Conservation (phyloP, 2,797 vertebrate genomes). For the Rachycentron canadum region DNA sequence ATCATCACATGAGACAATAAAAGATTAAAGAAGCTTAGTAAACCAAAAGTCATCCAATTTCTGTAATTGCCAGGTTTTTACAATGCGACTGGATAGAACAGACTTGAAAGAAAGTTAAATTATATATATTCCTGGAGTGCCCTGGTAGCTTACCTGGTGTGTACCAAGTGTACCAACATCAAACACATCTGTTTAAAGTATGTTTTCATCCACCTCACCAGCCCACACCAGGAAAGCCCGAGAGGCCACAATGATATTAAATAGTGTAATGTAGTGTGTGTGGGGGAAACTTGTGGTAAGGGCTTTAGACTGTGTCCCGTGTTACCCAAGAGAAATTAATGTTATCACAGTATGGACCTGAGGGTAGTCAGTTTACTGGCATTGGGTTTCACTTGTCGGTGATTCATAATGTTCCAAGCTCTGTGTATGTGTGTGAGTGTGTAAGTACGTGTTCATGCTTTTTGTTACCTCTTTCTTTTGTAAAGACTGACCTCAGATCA, state of each 20-base stretch:
- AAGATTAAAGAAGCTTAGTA: neutral
- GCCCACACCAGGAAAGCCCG: neutral
- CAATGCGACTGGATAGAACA: neutral
- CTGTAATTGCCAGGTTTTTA: slow-evolving; percentile 4
- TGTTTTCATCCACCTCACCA: neutral
- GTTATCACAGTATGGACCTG: slow-evolving; percentile 43
- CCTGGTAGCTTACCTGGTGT: too few relatives aligned
- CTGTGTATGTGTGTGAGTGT: slow-evolving; percentile 22
- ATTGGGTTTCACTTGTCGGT: slow-evolving; percentile 43
- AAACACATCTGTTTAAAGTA: neutral
- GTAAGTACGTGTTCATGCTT: neutral
- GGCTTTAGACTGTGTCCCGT: slow-evolving; percentile 18
- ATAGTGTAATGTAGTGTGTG: neutral
- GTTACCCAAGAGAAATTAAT: slow-evolving; percentile 52
- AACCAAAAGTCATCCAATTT: neutral
- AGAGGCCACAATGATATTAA: slow-evolving; percentile 17
- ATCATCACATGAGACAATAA: neutral
- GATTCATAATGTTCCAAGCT: slow-evolving; percentile 49
- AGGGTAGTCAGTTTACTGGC: slow-evolving; percentile 47
- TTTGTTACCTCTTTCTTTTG: too few relatives aligned
- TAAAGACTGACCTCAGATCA: too few relatives aligned
- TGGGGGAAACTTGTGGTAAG: neutral
- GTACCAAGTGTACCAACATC: neutral
- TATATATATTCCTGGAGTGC: neutral
- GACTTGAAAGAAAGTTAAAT: neutral